Evolutionary conservation across 2,888 invertebrate genomes (phyloP).

Genomic region (Ophonus ardosiacus): DNA sequence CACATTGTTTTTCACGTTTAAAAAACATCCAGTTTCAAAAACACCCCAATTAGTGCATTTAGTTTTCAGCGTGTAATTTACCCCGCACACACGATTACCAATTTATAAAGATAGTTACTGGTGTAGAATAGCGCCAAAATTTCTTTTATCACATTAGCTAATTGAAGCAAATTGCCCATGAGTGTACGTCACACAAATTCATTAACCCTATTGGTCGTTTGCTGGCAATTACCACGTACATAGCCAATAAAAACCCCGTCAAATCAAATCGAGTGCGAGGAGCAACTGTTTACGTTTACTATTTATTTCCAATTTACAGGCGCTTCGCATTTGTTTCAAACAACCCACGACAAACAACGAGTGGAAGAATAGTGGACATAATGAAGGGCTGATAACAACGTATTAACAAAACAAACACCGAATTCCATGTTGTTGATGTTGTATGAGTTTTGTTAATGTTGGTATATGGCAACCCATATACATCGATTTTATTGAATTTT

Average conservation of each 20-base stretch:
- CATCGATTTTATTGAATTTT: background rate
- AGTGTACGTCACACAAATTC: background rate
- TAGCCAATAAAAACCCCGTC: slow-evolving; percentile 16
- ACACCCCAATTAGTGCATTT: background rate
- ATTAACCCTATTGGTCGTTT: slow-evolving; percentile 29
- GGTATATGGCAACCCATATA: background rate
- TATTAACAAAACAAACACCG: slow-evolving; percentile 30
- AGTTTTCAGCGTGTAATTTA: background rate
- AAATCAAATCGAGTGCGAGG: slow-evolving; percentile 41
- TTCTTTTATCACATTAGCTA: slow-evolving; percentile 17
- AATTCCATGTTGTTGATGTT: background rate
- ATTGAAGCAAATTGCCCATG: slow-evolving; percentile 21
- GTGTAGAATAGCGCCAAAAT: background rate
- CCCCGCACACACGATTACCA: background rate
- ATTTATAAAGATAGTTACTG: background rate
- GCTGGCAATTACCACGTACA: slow-evolving; percentile 14
- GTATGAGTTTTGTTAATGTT: background rate
- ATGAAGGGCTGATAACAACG: slow-evolving; percentile 11
- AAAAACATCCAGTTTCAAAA: background rate
- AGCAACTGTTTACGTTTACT: slow-evolving; percentile 34
- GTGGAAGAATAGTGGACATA: slow-evolving; percentile 14
- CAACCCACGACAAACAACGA: slow-evolving; percentile 5
- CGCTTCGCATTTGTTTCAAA: slow-evolving; percentile 22
- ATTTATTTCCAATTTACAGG: slow-evolving; percentile 45
- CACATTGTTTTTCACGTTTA: too few relatives aligned